Evolutionary conservation across 2,113 vertebrate species (phyloP), one percentile per base, ranked within the genome.

Genomic region (Raja brachyura): DNA sequence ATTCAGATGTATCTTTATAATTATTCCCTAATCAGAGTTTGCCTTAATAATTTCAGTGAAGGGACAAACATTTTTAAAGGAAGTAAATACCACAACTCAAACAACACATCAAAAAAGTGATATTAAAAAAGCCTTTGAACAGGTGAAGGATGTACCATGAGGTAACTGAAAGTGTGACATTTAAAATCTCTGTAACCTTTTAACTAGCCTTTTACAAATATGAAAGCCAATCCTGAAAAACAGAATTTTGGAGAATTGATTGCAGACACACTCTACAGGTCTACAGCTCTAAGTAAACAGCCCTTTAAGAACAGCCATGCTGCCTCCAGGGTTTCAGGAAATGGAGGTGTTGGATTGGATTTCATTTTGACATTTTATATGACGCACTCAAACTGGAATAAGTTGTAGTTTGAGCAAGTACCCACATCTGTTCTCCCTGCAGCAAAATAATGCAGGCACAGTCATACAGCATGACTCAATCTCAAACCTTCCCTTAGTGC

Each of bases 131-230:
- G 61, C 25, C 61, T 54, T 48, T 70, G 66, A 73, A 48, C 31
- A 92, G 68, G 33, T 48, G 90, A 48, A 22, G 18, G 68, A 48
- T 48, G 10, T 4, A 22, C 8, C 20, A 28, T 48, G 20, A 90
- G 86, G 63, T 90, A 68, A 90, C 31, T 90, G 63, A 73, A 92
- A 92, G 31, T 70, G 33, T 92, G 90, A 92, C 90, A 92, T 92
- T 92, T 92, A 73, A 92, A 68, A 39, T 66, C 68, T 25, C 20
- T 48, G 33, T 92, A 92, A 92, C 90, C 90, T 92, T 90, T 92
- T 73, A 31, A 92, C 33, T 48, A 92, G 66, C 68, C 90, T 25
- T 73, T 74, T 73, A 73, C 90, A 92, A 74, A 73, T 90, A 92
- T 73, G 39, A 92, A 92, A 73, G 68, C 68, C 25, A 0, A 8